These are phyloP conservation scores for Trissoscelio sp. DNA, from an alignment of 2,888 invertebrate genomes.

Conservation along the genomic window DNA sequence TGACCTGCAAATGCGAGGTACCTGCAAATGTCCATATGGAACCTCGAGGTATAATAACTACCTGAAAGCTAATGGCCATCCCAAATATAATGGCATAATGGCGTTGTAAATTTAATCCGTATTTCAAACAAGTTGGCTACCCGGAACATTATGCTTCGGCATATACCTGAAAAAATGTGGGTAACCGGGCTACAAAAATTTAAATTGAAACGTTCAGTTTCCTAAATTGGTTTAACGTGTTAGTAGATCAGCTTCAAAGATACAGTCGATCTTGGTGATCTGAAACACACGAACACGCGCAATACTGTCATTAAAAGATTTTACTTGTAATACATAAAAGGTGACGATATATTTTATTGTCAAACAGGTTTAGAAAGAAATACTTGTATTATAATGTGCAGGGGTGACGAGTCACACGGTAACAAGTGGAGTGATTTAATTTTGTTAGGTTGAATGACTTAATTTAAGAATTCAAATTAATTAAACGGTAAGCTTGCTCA, in stretches of 20 bases:
- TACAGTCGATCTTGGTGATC: not conserved
- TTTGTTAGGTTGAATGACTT: too few species aligned
- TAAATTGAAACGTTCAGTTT: conserved; percentile 58
- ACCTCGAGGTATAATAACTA: conserved; percentile 38
- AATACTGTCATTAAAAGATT: conserved; percentile 30
- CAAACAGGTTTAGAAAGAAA: not conserved
- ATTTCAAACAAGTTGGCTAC: conserved; percentile 50
- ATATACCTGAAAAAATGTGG: conserved; percentile 44
- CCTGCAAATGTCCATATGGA: conserved; percentile 36
- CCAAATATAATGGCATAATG: conserved; percentile 57
- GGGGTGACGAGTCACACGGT: not conserved
- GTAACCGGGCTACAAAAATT: conserved; percentile 50
- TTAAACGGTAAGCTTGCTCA: too few species aligned
- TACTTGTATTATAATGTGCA: not conserved
- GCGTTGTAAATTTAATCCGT: conserved; percentile 51
- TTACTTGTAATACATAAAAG: conserved; percentile 38
- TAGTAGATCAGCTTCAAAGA: conserved; percentile 31
- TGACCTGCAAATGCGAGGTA: conserved; percentile 34
- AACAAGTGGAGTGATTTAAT: conserved; percentile 15
- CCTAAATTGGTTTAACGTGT: conserved; percentile 56
- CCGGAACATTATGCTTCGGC: conserved; percentile 33
- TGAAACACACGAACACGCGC: not conserved
- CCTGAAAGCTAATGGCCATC: conserved; percentile 57
- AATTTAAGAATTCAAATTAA: too few species aligned
- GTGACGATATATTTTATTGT: conserved; percentile 27